Evolutionary conservation across 2,888 invertebrate genomes (phyloP).

Genomic region (Perizoma affinitatum): DNA sequence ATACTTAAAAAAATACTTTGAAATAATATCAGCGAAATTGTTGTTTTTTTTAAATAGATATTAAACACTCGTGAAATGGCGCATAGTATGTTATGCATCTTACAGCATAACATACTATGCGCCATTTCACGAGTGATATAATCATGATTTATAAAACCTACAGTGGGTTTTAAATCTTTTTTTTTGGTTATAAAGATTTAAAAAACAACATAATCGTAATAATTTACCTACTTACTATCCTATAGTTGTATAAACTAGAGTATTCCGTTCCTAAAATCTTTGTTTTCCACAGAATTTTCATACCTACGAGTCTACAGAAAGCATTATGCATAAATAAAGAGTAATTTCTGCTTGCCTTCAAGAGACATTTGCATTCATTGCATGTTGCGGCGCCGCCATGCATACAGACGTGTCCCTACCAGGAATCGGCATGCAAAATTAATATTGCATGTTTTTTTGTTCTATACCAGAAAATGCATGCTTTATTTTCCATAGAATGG

Average conservation of each 20-base stretch:
- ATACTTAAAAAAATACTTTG: too few relatives aligned
- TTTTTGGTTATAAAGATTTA: too few relatives aligned
- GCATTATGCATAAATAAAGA: constrained; percentile 30
- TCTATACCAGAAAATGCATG: constrained; percentile 3
- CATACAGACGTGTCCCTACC: constrained; percentile 17
- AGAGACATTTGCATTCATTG: constrained; percentile 56
- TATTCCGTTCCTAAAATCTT: not conserved
- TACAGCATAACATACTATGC: too few relatives aligned
- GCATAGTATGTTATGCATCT: too few relatives aligned
- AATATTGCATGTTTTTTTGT: constrained; percentile 30
- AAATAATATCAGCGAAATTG: too few relatives aligned
- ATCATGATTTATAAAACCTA: too few relatives aligned
- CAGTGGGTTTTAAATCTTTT: too few relatives aligned
- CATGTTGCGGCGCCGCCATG: constrained; percentile 47
- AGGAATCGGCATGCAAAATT: constrained; percentile 25
- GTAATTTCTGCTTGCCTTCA: constrained; percentile 23
- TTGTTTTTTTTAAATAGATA: too few relatives aligned
- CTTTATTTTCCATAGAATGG: constrained; percentile 5
- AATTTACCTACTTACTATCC: too few relatives aligned
- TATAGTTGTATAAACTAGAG: not conserved
- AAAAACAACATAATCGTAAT: too few relatives aligned
- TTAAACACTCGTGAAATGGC: too few relatives aligned
- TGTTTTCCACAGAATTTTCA: constrained; percentile 20
- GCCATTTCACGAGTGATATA: too few relatives aligned
- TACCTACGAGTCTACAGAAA: constrained; percentile 29